Evolutionary conservation across 2,888 invertebrate species (phyloP).

Genomic region (Unio pictorum): DNA sequence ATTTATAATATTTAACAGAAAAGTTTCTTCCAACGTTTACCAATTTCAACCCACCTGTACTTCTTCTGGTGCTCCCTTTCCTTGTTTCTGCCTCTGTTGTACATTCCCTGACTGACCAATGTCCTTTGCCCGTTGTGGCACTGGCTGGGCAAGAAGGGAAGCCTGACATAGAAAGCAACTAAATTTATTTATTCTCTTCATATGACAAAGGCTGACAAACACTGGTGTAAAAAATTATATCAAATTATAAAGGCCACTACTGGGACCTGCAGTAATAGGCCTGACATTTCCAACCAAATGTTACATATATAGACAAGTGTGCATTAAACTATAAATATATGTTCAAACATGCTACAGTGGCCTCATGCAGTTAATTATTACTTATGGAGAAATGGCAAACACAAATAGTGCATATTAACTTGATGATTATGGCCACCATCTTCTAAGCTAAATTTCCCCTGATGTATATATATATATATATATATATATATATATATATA

Average conservation of each 20-base stretch:
- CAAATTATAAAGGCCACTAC: not conserved
- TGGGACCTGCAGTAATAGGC: not conserved
- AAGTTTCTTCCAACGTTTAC: too few species aligned
- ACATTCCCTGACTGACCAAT: constrained; percentile 7
- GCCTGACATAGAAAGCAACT: constrained; percentile 22
- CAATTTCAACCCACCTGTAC: constrained; percentile 9
- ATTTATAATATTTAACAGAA: too few species aligned
- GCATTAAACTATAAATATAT: too few species aligned
- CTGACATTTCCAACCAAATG: not conserved
- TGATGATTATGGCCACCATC: too few species aligned
- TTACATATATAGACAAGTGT: not conserved
- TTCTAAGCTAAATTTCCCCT: too few species aligned
- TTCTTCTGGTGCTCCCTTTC: constrained; percentile 4
- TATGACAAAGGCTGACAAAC: not conserved
- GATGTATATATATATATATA: too few species aligned
- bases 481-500: too few species aligned
- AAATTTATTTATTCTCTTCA: not conserved
- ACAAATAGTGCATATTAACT: too few species aligned
- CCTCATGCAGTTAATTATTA: too few species aligned
- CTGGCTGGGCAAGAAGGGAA: constrained; percentile 44
- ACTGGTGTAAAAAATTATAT: not conserved
- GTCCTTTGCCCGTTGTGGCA: constrained; percentile 26
- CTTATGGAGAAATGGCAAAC: too few species aligned
- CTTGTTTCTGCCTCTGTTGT: constrained; percentile 9
- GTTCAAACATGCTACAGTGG: too few species aligned